Conservation (phyloP, 2,888 invertebrate genomes). For the Colletes collaris region DNA sequence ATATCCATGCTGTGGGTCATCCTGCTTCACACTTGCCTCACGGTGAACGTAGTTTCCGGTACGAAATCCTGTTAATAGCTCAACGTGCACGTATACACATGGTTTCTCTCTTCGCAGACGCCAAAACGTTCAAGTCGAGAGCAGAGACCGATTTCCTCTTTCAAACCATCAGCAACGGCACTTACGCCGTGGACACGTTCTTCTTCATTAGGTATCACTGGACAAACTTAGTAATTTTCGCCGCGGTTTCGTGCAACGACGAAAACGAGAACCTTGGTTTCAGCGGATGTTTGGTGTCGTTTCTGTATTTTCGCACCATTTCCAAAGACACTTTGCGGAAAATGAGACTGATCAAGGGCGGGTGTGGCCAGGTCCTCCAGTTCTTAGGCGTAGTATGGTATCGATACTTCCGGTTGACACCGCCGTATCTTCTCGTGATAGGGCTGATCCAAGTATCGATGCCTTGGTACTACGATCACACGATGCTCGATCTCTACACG, state of each 20-base stretch:
- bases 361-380: conserved; percentile 83
- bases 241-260: too few species aligned
- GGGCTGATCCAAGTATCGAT: conserved; percentile 89
- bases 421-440: conserved; percentile 92
- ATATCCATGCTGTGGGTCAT: conserved; percentile 88
- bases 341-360: conserved; percentile 81
- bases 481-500: conserved; percentile 90
- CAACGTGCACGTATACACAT: neutral
- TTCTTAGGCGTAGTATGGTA: conserved; percentile 84
- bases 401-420: conserved; percentile 87
- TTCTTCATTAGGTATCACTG: conserved; percentile 86
- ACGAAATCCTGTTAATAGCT: neutral
- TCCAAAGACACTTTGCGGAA: conserved; percentile 84
- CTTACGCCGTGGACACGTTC: conserved; percentile 86
- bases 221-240: neutral
- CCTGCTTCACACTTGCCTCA: conserved; percentile 77
- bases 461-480: conserved; percentile 88
- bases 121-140: conserved; percentile 82
- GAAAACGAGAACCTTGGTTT: conserved; percentile 59
- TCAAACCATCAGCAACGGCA: conserved; percentile 85
- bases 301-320: conserved; percentile 88
- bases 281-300: conserved; percentile 89
- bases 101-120: conserved; percentile 82
- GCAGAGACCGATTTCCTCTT: conserved; percentile 83
- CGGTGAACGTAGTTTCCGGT: conserved; percentile 76